Evolutionary conservation across 2,888 invertebrate species (phyloP), one percentile per base, ranked within the genome.

Genomic region (Melanchra persicariae): DNA sequence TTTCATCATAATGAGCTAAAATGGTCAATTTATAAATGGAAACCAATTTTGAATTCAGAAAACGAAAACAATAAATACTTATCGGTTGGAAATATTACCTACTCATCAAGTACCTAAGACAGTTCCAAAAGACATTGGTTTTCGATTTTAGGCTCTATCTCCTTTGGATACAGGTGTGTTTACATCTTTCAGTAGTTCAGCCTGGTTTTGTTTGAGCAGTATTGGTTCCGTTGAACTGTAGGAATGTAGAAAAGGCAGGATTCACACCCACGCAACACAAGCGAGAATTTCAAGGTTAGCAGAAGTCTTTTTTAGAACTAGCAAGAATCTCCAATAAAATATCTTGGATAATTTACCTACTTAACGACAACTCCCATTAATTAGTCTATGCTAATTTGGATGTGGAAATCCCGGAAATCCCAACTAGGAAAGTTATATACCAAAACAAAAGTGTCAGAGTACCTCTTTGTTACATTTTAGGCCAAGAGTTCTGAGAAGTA

Each of bases 1-100:
- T 61, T 52, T 3, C 15, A 58, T 12, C 19, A 19, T 17, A 37
- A n/a, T 43, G 22, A 55, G 1, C 19, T 0, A 19, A 6, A 45
- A 45, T 3, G 45, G 34, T n/a, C 47, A 66, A 63, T 79, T 80
- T 80, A 70, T 22, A 66, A 70, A 63, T 69, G 49, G 24, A 80
- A 19, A 64, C 30, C 55, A 43, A 68, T 58, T 64, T 73, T n/a
- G 17, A 47, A 19, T 30, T 17, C 55, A 57, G 24, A 52, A 58
- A 78, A 65, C 52, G n/a, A 70, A 52, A 22, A 61, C 7, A 24
- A 15, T n/a, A 12, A 51, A 63, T 34, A 40, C n/a, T n/a, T 40
- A 60, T 63, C 5, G 7, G 45, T 51, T 22, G 8, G 5, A 5
- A 54, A 49, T 58, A 24, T 47, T 47, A 45, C n/a, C n/a, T n/a